These are phyloP conservation scores for Drosophila sucinea DNA, from an alignment of 1,140 invertebrate genomes.

Conservation along the genomic window DNA sequence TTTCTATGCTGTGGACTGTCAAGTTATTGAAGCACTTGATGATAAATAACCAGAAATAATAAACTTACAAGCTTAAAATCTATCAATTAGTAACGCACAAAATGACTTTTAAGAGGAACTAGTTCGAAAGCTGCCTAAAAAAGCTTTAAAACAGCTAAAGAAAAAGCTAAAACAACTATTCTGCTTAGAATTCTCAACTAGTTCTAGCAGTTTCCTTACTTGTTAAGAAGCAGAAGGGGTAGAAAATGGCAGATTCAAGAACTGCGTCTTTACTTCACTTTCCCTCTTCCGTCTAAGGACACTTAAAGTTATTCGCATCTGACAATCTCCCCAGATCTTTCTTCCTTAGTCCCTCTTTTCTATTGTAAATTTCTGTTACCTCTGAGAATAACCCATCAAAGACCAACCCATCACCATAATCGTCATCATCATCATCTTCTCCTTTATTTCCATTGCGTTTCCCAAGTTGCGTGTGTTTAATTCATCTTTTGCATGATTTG, in stretches of 20 bases:
- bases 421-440: constrained; percentile 28
- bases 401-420: constrained; percentile 5
- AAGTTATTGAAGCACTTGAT: too few species aligned
- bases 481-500: constrained; percentile 43
- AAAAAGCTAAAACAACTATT: too few species aligned
- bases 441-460: not conserved
- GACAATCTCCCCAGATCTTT: not conserved
- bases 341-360: not conserved
- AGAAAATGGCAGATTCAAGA: too few species aligned
- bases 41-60: too few species aligned
- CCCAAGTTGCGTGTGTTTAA: constrained; percentile 43
- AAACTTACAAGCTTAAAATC: too few species aligned
- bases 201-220: not conserved
- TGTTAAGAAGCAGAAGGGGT: not conserved
- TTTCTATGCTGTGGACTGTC: too few species aligned
- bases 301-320: not conserved
- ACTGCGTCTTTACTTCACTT: too few species aligned
- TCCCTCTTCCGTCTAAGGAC: too few species aligned
- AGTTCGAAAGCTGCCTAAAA: not conserved
- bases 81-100: too few species aligned
- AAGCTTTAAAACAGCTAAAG: not conserved
- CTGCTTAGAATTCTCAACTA: not conserved
- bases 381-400: constrained; percentile 6
- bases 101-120: too few species aligned
- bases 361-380: not conserved